Conservation (phyloP, 2,888 invertebrate genomes). For the Nipponacmea schrenckii region DNA sequence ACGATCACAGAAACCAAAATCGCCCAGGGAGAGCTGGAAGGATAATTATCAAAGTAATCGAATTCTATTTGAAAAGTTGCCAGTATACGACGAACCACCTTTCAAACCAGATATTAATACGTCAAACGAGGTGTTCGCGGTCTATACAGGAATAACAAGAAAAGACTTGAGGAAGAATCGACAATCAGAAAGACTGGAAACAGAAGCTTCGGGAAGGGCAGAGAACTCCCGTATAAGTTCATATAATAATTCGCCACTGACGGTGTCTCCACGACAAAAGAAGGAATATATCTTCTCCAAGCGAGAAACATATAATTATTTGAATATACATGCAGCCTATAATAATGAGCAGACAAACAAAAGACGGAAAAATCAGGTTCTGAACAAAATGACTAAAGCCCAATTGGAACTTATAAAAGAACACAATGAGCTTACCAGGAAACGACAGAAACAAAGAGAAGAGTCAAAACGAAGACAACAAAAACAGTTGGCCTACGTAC, state of each 20-base stretch:
- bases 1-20: slow-evolving; percentile 20
- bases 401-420: slow-evolving; percentile 31
- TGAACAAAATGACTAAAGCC: slow-evolving; percentile 43
- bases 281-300: slow-evolving; percentile 33
- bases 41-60: not conserved
- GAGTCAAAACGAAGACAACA: slow-evolving; percentile 27
- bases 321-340: slow-evolving; percentile 43
- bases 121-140: not conserved
- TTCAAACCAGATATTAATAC: slow-evolving; percentile 3
- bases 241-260: not conserved
- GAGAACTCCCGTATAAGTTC: not conserved
- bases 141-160: not conserved
- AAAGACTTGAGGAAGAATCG: not conserved
- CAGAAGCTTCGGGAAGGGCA: not conserved
- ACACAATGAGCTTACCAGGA: not conserved
- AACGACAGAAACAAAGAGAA: slow-evolving; percentile 1
- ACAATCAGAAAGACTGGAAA: not conserved
- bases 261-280: not conserved
- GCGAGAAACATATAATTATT: slow-evolving; percentile 42
- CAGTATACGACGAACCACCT: slow-evolving; percentile 3
- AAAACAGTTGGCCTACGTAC: slow-evolving; percentile 38
- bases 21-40: not conserved
- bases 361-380: slow-evolving; percentile 43
- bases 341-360: slow-evolving; percentile 31
- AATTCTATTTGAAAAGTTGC: slow-evolving; percentile 26